A percentile compares a stretch with the other conserved stretches of the same genome.
Evolutionary conservation across 2,888 invertebrate species (phyloP).

Genomic region (Caradrina kadenii): DNA sequence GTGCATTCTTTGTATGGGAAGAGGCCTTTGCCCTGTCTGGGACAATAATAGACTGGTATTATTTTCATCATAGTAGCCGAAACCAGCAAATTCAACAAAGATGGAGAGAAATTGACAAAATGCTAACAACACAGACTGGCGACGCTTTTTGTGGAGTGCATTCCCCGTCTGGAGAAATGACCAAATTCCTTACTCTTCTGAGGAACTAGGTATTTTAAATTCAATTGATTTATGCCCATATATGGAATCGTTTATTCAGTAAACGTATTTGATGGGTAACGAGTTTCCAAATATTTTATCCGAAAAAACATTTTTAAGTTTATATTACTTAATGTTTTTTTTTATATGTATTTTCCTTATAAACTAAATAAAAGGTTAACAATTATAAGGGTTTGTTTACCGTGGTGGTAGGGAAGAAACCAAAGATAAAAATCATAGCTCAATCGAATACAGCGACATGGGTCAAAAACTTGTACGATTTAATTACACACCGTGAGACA

Average conservation of each 20-base stretch:
- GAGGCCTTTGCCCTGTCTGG: too few species aligned
- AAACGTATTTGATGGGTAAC: constrained; percentile 1
- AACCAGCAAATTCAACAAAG: constrained; percentile 1
- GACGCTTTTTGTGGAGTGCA: constrained; percentile 51
- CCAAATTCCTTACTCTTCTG: constrained; percentile 40
- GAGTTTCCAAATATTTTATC: background rate
- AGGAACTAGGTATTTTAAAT: constrained; percentile 48
- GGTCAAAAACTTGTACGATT: too few species aligned
- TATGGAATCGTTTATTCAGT: constrained; percentile 20
- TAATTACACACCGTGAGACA: too few species aligned
- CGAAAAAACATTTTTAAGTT: too few species aligned
- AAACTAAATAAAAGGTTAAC: too few species aligned
- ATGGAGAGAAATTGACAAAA: constrained; percentile 19
- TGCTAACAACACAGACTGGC: constrained; percentile 18
- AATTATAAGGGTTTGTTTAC: too few species aligned
- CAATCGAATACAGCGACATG: too few species aligned
- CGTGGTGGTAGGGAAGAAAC: too few species aligned
- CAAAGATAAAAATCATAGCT: too few species aligned
- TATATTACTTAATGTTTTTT: background rate
- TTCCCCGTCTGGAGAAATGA: constrained; percentile 49
- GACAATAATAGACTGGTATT: too few species aligned
- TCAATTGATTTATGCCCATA: constrained; percentile 46
- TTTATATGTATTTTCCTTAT: too few species aligned
- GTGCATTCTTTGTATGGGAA: too few species aligned
- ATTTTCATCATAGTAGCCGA: background rate